Conservation (phyloP, 1,140 invertebrate species). For the Eriosoma lanigerum region DNA sequence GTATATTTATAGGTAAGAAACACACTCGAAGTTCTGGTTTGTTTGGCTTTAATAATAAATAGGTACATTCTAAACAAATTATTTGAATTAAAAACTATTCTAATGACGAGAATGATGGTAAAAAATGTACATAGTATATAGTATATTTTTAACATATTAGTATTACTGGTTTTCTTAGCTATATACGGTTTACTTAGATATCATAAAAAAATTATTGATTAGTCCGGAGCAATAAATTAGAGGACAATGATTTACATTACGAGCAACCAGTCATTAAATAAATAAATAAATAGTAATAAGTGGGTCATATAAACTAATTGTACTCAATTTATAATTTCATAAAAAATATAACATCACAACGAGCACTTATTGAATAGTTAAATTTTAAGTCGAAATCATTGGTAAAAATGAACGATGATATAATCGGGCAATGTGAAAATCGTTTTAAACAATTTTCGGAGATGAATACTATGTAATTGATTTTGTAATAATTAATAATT, state of each 20-base stretch:
- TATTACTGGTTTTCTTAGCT: not conserved
- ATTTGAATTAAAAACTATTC: not conserved
- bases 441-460: too few relatives aligned
- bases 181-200: not conserved
- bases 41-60: not conserved
- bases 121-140: not conserved
- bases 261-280: too few relatives aligned
- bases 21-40: not conserved
- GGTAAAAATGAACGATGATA: too few relatives aligned
- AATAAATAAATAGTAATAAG: too few relatives aligned
- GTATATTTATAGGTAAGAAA: not conserved
- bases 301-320: too few relatives aligned
- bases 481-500: too few relatives aligned
- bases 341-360: too few relatives aligned
- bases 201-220: not conserved
- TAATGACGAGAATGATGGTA: not conserved
- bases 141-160: not conserved
- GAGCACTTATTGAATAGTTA: too few relatives aligned
- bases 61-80: not conserved
- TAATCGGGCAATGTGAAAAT: too few relatives aligned
- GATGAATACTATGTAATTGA: too few relatives aligned
- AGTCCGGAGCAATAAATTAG: not conserved
- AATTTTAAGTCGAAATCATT: too few relatives aligned
- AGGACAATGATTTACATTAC: not conserved
- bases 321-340: too few relatives aligned